Percentiles rank a stretch among this genome's conserved stretches.
phyloP scores from a whole-genome alignment of 2,888 invertebrate genomes.

The Hemaris fuciformis region DNA sequence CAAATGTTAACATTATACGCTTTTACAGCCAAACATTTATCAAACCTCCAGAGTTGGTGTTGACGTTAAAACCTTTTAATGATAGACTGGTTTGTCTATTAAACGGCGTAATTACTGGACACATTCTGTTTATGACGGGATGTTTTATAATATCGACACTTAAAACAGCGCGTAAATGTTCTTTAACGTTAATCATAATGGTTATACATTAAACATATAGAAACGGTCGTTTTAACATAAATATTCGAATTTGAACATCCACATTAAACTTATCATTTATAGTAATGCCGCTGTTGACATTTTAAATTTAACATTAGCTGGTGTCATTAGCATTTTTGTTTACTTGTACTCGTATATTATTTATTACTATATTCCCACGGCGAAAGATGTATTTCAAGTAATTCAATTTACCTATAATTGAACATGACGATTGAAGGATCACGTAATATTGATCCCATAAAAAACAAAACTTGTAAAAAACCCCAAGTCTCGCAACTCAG shows the following conservation, averaged over 20 bases:
- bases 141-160: background rate
- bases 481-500: no score
- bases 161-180: background rate
- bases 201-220: background rate
- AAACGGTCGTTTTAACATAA: background rate
- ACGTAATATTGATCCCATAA: no score
- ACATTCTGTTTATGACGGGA: slow-evolving; percentile 26
- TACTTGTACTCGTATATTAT: background rate
- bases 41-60: slow-evolving; percentile 18
- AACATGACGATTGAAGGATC: no score
- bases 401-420: background rate
- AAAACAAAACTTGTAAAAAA: no score
- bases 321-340: background rate
- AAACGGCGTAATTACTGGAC: slow-evolving; percentile 23
- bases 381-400: background rate
- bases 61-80: slow-evolving; percentile 24
- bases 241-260: background rate
- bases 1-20: slow-evolving; percentile 31
- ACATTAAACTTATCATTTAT: background rate
- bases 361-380: background rate
- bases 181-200: background rate
- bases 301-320: background rate
- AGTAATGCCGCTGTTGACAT: background rate
- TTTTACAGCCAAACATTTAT: slow-evolving; percentile 37
- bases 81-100: slow-evolving; percentile 25